Conservation (phyloP, 23 tunicate genomes). For the Phallusia fumigata region DNA sequence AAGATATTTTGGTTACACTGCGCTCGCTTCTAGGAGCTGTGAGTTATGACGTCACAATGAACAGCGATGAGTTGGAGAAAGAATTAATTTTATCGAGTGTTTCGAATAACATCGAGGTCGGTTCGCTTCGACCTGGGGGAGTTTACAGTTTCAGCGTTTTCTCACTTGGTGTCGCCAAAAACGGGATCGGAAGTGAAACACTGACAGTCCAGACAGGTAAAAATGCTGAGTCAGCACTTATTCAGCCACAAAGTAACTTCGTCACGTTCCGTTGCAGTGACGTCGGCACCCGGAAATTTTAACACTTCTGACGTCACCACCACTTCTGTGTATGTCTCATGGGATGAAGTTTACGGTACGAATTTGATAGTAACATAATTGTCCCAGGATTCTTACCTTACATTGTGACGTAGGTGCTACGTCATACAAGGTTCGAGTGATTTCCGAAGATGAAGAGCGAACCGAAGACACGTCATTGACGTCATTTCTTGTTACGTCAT, state of each 20-base stretch:
- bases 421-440: conserved; percentile 1
- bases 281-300: conserved; percentile 27
- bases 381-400: too few relatives aligned
- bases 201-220: conserved; percentile 54
- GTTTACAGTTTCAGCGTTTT: conserved; percentile 23
- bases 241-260: neutral
- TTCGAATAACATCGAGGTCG: neutral
- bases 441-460: neutral
- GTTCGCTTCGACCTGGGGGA: conserved; percentile 36
- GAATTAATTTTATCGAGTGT: neutral
- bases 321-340: conserved; percentile 28
- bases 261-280: conserved; percentile 35
- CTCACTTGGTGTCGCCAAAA: conserved; percentile 33
- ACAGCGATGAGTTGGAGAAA: neutral
- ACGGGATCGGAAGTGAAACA: conserved; percentile 33
- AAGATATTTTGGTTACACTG: too few relatives aligned
- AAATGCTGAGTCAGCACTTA: neutral
- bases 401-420: conserved; percentile 9
- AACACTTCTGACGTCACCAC: conserved; percentile 21
- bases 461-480: neutral
- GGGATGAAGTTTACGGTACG: conserved; percentile 58
- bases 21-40: neutral
- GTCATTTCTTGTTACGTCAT: conserved; percentile 14
- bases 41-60: conserved; percentile 7
- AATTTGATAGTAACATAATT: neutral